Percentiles rank a stretch among this genome's conserved stretches.
Conservation (phyloP, 2,113 vertebrate genomes). For the Sturnira hondurensis region DNA sequence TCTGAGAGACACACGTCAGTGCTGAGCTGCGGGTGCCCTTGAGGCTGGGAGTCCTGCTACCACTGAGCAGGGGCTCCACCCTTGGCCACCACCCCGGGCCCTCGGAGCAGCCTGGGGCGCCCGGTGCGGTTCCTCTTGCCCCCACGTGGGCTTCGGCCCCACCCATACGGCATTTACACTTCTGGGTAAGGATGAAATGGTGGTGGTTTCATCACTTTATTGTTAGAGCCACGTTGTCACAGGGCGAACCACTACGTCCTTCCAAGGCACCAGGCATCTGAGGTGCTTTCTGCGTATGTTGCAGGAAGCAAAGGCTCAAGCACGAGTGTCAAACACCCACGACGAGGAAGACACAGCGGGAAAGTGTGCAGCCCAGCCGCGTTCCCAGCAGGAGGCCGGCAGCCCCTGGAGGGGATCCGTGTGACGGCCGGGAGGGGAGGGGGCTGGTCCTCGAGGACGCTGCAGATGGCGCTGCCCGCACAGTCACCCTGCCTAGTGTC, state of each 20-base stretch:
- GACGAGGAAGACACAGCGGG: no score
- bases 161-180: constrained; percentile 13
- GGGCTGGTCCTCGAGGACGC: background rate
- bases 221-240: constrained; percentile 51
- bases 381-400: background rate
- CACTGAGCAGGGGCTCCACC: background rate
- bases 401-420: no score
- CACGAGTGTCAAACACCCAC: background rate
- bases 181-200: constrained; percentile 44
- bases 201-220: constrained; percentile 43
- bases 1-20: background rate
- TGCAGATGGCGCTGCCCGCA: background rate
- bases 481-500: constrained; percentile 8
- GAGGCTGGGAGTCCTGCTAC: background rate
- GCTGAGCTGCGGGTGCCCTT: background rate
- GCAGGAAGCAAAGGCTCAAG: background rate
- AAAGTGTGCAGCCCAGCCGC: no score
- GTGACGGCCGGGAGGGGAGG: background rate
- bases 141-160: background rate
- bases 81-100: background rate
- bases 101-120: background rate
- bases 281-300: background rate
- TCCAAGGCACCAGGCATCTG: constrained; percentile 16
- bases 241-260: constrained; percentile 22
- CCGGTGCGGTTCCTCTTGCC: background rate